Conservation (phyloP, 2,888 invertebrate genomes). For the Melipona beecheii region DNA sequence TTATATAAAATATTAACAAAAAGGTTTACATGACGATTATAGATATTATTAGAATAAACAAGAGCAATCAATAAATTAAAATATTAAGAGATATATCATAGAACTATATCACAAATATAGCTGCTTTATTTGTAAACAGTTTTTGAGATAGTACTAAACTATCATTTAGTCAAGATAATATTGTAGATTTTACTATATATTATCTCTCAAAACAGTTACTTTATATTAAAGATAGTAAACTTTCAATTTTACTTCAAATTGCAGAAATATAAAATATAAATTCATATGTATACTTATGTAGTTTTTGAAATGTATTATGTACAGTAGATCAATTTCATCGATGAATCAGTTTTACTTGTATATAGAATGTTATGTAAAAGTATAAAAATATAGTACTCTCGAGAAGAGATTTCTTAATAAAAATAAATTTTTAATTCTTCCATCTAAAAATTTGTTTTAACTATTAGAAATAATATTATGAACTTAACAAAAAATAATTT, state of each 20-base stretch:
- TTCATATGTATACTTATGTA: conserved; percentile 1
- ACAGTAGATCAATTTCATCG: neutral
- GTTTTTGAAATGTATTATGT: conserved; percentile 4
- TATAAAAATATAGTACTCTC: conserved; percentile 2
- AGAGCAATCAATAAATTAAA: conserved; percentile 40
- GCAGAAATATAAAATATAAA: neutral
- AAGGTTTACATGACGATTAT: conserved; percentile 11
- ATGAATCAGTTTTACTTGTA: neutral
- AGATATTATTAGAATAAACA: conserved; percentile 15
- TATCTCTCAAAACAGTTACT: neutral
- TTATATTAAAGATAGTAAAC: neutral
- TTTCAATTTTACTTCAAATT: conserved; percentile 14
- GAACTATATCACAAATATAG: conserved; percentile 39
- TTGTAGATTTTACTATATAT: conserved; percentile 21
- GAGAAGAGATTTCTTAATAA: neutral
- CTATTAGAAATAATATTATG: neutral
- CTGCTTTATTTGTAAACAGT: conserved; percentile 39
- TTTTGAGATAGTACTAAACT: conserved; percentile 20
- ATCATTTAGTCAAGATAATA: conserved; percentile 25
- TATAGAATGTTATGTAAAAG: conserved; percentile 14
- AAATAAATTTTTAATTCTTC: conserved; percentile 10
- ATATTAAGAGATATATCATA: conserved; percentile 22
- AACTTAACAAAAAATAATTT: neutral
- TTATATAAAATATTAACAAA: conserved; percentile 51
- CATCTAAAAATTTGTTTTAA: neutral